phyloP scores from a whole-genome alignment of 2,888 invertebrate species.

The Drosophila paramelanica region DNA sequence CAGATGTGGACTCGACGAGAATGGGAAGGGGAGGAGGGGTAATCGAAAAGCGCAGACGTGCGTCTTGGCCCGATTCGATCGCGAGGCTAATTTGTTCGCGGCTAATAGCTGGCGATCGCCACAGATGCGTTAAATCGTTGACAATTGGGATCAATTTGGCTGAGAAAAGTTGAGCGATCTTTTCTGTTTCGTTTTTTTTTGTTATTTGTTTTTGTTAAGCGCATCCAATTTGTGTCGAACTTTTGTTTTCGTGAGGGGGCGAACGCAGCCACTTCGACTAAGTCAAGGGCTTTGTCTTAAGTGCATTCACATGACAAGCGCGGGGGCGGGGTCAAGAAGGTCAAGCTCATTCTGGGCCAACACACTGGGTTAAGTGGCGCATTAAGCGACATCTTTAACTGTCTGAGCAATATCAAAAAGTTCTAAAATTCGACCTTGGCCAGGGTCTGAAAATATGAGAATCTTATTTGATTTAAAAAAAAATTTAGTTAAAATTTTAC shows the following conservation, averaged over 20 bases:
- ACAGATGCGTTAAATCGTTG: constrained; percentile 60
- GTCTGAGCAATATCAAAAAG: background rate
- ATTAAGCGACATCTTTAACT: constrained; percentile 7
- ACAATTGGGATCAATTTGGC: constrained; percentile 69
- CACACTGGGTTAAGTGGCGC: constrained; percentile 14
- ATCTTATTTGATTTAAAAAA: too few species aligned
- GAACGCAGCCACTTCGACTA: constrained; percentile 12
- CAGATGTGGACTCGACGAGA: constrained; percentile 6
- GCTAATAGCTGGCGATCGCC: constrained; percentile 51
- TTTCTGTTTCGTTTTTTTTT: background rate
- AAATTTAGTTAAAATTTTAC: too few species aligned
- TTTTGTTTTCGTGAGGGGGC: background rate
- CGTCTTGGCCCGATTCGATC: constrained; percentile 42
- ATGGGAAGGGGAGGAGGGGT: background rate
- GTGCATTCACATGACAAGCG: constrained; percentile 21
- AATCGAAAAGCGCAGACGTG: constrained; percentile 4
- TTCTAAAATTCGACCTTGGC: background rate
- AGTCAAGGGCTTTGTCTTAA: constrained; percentile 48
- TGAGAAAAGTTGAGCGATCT: constrained; percentile 27
- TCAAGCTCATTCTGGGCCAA: constrained; percentile 44
- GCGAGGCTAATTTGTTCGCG: constrained; percentile 56
- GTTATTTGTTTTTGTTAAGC: constrained; percentile 3
- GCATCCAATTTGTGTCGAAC: constrained; percentile 27
- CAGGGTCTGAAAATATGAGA: too few species aligned
- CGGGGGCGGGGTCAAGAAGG: constrained; percentile 37